Evolutionary conservation across 2,888 invertebrate species (phyloP).

Genomic region (Cheilosia impressa): DNA sequence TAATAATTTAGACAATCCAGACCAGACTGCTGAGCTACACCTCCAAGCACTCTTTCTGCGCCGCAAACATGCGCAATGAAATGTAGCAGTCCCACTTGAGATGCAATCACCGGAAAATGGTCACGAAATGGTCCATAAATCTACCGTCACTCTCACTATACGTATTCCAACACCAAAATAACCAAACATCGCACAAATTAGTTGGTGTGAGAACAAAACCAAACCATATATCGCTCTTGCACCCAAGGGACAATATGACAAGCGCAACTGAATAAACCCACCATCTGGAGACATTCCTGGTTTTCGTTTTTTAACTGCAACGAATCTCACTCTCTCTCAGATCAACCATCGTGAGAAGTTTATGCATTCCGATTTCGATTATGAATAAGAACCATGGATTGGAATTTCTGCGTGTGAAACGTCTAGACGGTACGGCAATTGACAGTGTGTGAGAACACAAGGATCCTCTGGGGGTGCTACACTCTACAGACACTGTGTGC

Average conservation of each 20-base stretch:
- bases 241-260: constrained; percentile 35
- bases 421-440: constrained; percentile 69
- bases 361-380: constrained; percentile 65
- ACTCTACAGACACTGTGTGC: not conserved
- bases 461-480: constrained; percentile 53
- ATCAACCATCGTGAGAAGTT: constrained; percentile 65
- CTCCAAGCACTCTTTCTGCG: too few species aligned
- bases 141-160: constrained; percentile 34
- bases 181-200: constrained; percentile 81
- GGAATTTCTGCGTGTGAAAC: constrained; percentile 63
- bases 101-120: constrained; percentile 69
- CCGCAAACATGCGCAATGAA: not conserved
- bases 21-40: too few species aligned
- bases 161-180: constrained; percentile 79
- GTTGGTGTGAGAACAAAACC: constrained; percentile 81
- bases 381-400: constrained; percentile 55
- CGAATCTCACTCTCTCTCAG: constrained; percentile 17
- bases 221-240: constrained; percentile 11
- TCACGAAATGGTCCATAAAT: constrained; percentile 71
- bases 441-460: constrained; percentile 70
- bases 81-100: constrained; percentile 21
- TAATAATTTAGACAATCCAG: too few species aligned
- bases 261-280: constrained; percentile 33
- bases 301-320: constrained; percentile 31
- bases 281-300: constrained; percentile 69